Base-by-base conservation (phyloP, 2,113 vertebrate genomes). In the Pygathrix nemaeus region DNA sequence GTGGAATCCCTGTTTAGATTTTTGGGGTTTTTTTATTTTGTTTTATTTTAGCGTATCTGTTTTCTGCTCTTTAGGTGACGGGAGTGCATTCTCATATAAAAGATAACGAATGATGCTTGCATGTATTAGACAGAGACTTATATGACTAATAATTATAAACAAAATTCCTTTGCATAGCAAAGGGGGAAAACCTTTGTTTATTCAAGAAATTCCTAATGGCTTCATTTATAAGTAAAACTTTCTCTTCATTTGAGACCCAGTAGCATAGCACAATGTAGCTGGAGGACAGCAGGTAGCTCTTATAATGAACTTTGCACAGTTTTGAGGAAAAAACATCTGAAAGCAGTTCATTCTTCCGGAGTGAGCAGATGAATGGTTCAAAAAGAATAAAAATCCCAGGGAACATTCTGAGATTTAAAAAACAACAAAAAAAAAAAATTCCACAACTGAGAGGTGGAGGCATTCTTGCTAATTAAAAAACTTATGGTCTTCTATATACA, bases 251-350 rank as follows among this genome's bases (percentile, higher is more conserved):
- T 97, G 70, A 96, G 96, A 90, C 59, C 89, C 93, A 96, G 38
- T 64, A 97, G 87, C 73, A 96, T 21, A 97, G 93, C 20, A 84
- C 43, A 96, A 72, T 21, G 68, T 55, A 98, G 55, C 86, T 86
- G 25, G 57, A 88, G 95, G 97, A 94, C 11, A 97, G 82, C 73
- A 98, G 97, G 98, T 83, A 98, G 96, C 80, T 96, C 97, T 98
- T 89, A 92, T 89, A 98, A 98, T 86, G 55, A 98, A 97, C 82
- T 98, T 94, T 80, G 66, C 81, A 97, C 76, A 93, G 68, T 93
- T 97, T 98, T 97, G 38, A 97, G 72, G 98, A 98, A 97, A 96
- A 81, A 95, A 23, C 94, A 97, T 97, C 86, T 98, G 86, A 98
- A 97, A 61, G 93, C 76, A 96, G 96, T 98, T 97, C 78, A 66